These are phyloP conservation scores for Drosophila trichaetosa DNA, from an alignment of 2,888 invertebrate species.

Conservation along the genomic window DNA sequence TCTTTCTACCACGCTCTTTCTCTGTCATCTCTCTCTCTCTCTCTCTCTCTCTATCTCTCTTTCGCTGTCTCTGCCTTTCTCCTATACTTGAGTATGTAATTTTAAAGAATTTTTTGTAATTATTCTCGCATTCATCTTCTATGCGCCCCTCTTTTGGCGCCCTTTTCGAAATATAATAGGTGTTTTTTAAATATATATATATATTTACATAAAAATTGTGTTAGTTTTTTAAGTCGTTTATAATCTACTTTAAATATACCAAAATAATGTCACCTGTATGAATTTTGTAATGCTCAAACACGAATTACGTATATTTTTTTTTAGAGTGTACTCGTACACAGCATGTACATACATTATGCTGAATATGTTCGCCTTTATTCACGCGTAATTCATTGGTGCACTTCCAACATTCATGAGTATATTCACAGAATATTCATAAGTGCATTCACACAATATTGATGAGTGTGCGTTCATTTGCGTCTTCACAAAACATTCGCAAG, in stretches of 20 bases:
- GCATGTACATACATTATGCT: neutral
- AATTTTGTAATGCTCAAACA: conserved; percentile 9
- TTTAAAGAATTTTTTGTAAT: neutral
- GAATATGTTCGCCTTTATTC: neutral
- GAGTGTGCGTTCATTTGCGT: conserved; percentile 2
- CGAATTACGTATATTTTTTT: conserved; percentile 1
- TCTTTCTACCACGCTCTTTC: neutral
- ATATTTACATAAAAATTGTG: conserved; percentile 35
- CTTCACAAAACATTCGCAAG: conserved; percentile 16
- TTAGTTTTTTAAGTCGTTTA: conserved; percentile 49
- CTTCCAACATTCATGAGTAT: conserved; percentile 45
- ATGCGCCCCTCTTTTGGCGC: neutral
- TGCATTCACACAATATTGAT: conserved; percentile 23
- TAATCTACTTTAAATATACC: conserved; percentile 39
- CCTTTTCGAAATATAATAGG: conserved; percentile 39
- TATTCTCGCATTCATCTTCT: neutral
- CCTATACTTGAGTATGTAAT: neutral
- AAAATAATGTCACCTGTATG: conserved; percentile 15
- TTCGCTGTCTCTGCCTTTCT: neutral
- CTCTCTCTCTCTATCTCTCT: neutral
- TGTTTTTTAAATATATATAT: conserved; percentile 37
- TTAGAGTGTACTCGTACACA: neutral
- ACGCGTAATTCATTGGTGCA: conserved; percentile 36
- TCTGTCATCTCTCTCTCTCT: neutral
- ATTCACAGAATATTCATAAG: conserved; percentile 25